Evolutionary conservation across 2,797 vertebrate species (phyloP), one percentile per base, ranked within the genome.

Genomic region (Phataginus tricuspis): DNA sequence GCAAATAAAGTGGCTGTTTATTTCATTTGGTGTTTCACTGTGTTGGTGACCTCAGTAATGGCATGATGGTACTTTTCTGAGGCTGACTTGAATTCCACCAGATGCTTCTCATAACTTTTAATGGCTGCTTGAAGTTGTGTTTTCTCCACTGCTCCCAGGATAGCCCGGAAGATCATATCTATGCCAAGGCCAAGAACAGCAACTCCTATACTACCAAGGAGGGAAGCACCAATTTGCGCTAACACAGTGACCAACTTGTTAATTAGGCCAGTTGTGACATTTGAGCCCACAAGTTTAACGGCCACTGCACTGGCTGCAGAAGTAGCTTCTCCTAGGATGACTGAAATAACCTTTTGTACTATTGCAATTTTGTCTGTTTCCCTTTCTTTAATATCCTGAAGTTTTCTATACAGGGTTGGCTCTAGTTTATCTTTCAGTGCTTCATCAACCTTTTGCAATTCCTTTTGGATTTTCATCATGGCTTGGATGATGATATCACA

Each of bases 281-380:
- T 97, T 21, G 98, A 99, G 68, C 98, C 37, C 45, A 99, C 97
- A 4, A 99, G 96, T 97, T 98, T 99, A 61, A 98, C 75, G 55
- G 98, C 98, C 68, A 98, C 98, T 64, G 98, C 97, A 0, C 96
- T 98, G 86, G 98, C 98, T 42, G 98, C 98, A 49, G 98, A 97
- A 88, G 98, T 98, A 0, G 96, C 98, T 96, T 99, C 98, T 95
- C 98, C 98, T 66, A 99, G 96, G 96, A 98, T 83, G 92, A 98
- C 89, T 3, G 98, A 98, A 88, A 98, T 98, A 78, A 98, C 98
- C 93, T 96, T 98, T 19, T 98, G 98, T 51, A 98, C 98, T 89
- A 98, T 98, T 45, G 98, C 98, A 79, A 99, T 98, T 98, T 98
- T 99, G 84, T 98, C 98, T 74, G 98, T 1, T 94, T 99, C 98